Percentiles rank a stretch among this genome's conserved stretches.
Conservation (phyloP, 2,888 invertebrate species). For the Dicyrtoma fusca region DNA sequence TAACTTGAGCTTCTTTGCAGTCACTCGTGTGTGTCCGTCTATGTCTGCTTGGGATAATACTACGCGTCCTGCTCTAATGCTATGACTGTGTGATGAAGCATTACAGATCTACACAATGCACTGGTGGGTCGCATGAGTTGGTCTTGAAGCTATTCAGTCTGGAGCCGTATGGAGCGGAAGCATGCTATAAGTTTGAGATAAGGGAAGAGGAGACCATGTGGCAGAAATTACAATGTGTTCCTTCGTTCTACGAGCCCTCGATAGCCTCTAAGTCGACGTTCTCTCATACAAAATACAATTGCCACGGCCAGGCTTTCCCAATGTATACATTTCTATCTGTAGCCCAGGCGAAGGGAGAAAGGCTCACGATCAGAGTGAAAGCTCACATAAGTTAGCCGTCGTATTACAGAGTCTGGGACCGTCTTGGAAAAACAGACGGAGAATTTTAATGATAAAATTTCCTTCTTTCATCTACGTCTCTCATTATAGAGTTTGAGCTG, state of each 20-base stretch:
- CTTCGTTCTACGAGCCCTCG: background rate
- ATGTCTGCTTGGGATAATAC: no score
- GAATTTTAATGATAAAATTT: constrained; percentile 30
- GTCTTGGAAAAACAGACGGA: constrained; percentile 1
- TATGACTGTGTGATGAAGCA: no score
- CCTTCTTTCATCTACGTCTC: background rate
- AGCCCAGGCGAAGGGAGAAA: background rate
- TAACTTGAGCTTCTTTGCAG: no score
- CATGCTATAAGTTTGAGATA: no score
- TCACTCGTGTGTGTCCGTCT: no score
- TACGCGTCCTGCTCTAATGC: no score
- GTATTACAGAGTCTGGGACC: constrained; percentile 4
- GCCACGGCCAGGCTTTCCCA: background rate
- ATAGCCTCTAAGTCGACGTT: background rate
- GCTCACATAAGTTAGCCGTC: background rate
- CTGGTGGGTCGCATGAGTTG: background rate
- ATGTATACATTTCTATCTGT: background rate
- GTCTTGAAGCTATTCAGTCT: no score
- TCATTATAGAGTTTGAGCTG: background rate
- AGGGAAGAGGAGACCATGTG: no score
- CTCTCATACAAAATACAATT: background rate
- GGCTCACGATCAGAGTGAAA: background rate
- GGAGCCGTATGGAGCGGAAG: no score
- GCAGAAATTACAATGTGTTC: constrained; percentile 10
- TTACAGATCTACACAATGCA: no score